A percentile compares a stretch with the other conserved stretches of the same genome.
phyloP scores from a whole-genome alignment of 2,113 vertebrate species.

The Indicator indicator region DNA sequence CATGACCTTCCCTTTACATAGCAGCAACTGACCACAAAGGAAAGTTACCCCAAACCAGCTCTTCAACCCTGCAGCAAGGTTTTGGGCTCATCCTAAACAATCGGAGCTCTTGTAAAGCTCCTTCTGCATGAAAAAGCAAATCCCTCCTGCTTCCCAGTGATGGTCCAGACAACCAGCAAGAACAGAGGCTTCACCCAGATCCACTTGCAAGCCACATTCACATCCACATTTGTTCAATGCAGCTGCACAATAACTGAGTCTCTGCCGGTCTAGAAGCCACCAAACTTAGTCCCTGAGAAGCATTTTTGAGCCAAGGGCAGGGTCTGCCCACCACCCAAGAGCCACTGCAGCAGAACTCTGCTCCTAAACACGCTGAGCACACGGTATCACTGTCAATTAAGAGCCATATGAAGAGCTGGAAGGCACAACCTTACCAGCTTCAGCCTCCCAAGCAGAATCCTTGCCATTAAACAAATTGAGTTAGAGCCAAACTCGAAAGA shows the following conservation, averaged over 20 bases:
- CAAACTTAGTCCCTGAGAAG: background rate
- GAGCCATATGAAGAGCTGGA: background rate
- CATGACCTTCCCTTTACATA: background rate
- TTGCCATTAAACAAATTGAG: background rate
- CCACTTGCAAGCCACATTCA: background rate
- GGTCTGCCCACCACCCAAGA: background rate
- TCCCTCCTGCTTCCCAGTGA: background rate
- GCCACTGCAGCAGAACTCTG: background rate
- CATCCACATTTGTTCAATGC: accelerated
- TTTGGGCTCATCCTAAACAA: background rate
- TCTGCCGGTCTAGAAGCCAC: background rate
- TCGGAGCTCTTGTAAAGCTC: background rate
- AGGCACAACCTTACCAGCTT: background rate
- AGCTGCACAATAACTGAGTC: background rate
- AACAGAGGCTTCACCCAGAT: background rate
- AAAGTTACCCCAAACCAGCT: background rate
- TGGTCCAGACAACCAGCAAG: accelerated
- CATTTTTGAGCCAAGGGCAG: background rate
- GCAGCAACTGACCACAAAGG: background rate
- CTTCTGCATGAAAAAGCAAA: background rate
- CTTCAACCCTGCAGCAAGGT: background rate
- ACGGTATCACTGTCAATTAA: accelerated
- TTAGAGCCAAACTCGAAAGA: background rate
- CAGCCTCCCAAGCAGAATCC: background rate
- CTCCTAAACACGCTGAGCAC: background rate